phyloP scores from a whole-genome alignment of 2,797 vertebrate species.

The Pangasius macronema region DNA sequence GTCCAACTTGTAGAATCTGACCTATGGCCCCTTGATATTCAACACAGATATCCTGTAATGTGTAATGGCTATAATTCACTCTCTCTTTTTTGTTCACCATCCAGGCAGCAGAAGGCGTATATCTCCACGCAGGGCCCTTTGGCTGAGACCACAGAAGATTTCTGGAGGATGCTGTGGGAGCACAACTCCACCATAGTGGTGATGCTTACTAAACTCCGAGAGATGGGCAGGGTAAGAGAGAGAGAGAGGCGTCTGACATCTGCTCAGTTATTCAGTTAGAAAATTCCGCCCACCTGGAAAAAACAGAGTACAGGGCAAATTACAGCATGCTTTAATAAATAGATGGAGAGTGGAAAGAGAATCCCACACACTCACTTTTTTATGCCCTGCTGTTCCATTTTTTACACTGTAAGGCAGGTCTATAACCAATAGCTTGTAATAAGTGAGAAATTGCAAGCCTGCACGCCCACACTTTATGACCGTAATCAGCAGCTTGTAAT shows the following conservation, averaged over 20 bases:
- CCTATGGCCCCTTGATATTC: too few species aligned
- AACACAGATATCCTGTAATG: neutral
- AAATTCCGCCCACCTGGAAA: conserved; percentile 29
- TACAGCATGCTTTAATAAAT: conserved; percentile 28
- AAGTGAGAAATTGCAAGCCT: conserved; percentile 8
- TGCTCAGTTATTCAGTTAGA: conserved; percentile 14
- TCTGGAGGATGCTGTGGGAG: conserved; percentile 99
- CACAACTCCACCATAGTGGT: conserved; percentile 99
- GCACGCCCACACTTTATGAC: conserved; percentile 9
- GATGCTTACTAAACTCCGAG: conserved; percentile 98
- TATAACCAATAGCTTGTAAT: conserved; percentile 26
- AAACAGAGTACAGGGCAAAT: conserved; percentile 14
- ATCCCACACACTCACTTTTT: conserved; percentile 33
- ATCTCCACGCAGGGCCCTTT: conserved; percentile 97
- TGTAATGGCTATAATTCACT: neutral
- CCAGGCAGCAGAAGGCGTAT: conserved; percentile 95
- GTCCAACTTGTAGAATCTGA: neutral
- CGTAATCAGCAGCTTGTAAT: conserved; percentile 20
- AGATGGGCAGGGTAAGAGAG: conserved; percentile 91
- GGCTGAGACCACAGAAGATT: conserved; percentile 98
- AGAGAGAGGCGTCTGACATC: conserved; percentile 19
- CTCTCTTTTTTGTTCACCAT: neutral
- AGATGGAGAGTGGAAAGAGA: conserved; percentile 14
- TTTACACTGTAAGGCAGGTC: conserved; percentile 17
- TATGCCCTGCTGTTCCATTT: conserved; percentile 21